Conservation (phyloP, 2,888 invertebrate species). For the Caenorhabditis angaria region DNA sequence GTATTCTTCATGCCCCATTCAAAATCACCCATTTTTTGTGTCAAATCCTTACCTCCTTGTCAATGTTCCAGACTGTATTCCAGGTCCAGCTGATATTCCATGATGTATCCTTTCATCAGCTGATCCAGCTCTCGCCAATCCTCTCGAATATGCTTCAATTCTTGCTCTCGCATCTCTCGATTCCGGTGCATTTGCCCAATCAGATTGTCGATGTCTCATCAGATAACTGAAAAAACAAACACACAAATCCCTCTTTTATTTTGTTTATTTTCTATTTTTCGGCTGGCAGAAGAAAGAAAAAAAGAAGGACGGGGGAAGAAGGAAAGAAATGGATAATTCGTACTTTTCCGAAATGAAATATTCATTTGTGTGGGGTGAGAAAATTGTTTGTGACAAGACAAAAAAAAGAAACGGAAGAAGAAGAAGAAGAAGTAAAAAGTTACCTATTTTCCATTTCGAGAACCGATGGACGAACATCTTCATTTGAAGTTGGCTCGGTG, state of each 20-base stretch:
- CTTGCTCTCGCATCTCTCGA: slow-evolving; percentile 48
- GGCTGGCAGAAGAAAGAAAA: too few species aligned
- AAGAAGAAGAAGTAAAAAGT: neutral
- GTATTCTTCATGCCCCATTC: too few species aligned
- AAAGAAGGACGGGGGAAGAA: neutral
- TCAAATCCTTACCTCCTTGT: too few species aligned
- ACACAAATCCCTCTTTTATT: too few species aligned
- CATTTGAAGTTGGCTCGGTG: slow-evolving; percentile 49
- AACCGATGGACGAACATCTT: slow-evolving; percentile 66
- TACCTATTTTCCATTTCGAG: slow-evolving; percentile 72
- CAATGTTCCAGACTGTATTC: slow-evolving; percentile 8
- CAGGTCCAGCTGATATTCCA: slow-evolving; percentile 11
- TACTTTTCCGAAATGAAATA: slow-evolving; percentile 3
- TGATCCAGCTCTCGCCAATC: slow-evolving; percentile 41
- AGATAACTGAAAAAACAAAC: slow-evolving; percentile 50
- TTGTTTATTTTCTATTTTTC: too few species aligned
- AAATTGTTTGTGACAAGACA: neutral
- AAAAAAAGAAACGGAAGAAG: neutral
- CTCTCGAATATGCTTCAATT: slow-evolving; percentile 48
- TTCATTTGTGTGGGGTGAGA: slow-evolving; percentile 4
- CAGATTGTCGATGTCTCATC: slow-evolving; percentile 51
- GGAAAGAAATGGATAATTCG: neutral
- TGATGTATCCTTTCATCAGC: slow-evolving; percentile 44
- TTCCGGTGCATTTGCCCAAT: slow-evolving; percentile 47
- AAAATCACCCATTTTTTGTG: too few species aligned